Conservation (phyloP, 2,797 vertebrate species). For the Echiichthys vipera region DNA sequence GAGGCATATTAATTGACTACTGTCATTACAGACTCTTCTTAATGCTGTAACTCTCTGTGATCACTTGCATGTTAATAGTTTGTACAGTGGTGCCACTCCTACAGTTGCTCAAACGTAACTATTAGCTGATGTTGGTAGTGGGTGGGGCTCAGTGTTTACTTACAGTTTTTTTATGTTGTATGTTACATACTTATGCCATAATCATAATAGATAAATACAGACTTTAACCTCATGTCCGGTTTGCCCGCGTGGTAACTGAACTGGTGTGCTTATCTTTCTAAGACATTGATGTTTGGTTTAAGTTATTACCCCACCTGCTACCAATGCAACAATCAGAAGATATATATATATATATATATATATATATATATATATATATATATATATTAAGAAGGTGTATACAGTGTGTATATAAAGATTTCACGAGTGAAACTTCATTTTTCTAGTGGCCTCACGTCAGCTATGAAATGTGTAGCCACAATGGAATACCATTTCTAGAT, state of each 20-base stretch:
- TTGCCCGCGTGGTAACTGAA: slow-evolving; percentile 11
- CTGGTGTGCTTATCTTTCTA: not conserved
- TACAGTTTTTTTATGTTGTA: not conserved
- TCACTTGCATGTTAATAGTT: slow-evolving; percentile 5
- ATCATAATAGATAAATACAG: slow-evolving; percentile 26
- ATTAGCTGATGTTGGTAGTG: slow-evolving; percentile 17
- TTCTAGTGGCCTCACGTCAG: not conserved
- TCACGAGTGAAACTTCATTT: too few species aligned
- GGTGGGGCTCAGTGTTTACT: slow-evolving; percentile 46
- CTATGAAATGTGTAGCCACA: not conserved
- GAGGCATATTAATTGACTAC: not conserved
- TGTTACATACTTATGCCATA: not conserved
- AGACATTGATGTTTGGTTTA: not conserved
- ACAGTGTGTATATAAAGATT: too few species aligned
- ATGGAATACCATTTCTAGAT: not conserved
- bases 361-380: too few species aligned
- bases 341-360: too few species aligned
- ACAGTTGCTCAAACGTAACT: slow-evolving; percentile 47
- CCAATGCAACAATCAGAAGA: not conserved
- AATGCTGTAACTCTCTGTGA: not conserved
- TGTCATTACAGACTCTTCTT: not conserved
- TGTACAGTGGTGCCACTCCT: slow-evolving; percentile 51
- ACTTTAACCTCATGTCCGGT: slow-evolving; percentile 58
- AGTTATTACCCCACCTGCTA: not conserved
- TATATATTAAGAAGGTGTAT: too few species aligned